Conservation (phyloP, 2,888 invertebrate genomes). For the Hipparchia semele region DNA sequence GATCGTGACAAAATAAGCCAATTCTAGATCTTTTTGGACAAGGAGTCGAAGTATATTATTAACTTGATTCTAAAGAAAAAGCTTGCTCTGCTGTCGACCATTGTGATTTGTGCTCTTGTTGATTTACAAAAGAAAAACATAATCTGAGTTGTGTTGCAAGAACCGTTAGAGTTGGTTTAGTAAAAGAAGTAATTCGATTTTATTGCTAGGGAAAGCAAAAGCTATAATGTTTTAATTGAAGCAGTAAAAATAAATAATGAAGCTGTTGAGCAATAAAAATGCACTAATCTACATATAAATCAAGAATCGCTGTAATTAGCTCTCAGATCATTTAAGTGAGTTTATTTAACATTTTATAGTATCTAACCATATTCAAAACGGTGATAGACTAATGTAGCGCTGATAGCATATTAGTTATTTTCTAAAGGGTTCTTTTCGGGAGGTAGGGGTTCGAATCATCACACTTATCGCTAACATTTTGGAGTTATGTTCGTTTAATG, state of each 20-base stretch:
- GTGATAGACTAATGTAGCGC: too few relatives aligned
- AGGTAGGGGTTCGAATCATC: too few relatives aligned
- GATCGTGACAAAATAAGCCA: too few relatives aligned
- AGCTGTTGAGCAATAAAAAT: not conserved
- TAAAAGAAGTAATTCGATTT: constrained; percentile 1
- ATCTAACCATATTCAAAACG: too few relatives aligned
- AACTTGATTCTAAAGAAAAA: not conserved
- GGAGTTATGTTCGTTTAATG: not conserved
- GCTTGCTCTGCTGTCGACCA: not conserved
- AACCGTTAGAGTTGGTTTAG: not conserved
- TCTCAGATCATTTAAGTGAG: too few relatives aligned
- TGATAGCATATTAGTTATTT: too few relatives aligned
- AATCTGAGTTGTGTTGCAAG: not conserved
- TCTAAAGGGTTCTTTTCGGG: too few relatives aligned
- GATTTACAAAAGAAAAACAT: not conserved
- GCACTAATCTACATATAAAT: not conserved
- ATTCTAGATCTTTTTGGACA: too few relatives aligned
- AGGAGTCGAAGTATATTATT: not conserved
- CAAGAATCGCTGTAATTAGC: not conserved
- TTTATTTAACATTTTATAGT: too few relatives aligned
- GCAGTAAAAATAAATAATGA: constrained; percentile 1
- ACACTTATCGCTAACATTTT: too few relatives aligned
- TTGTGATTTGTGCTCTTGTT: constrained; percentile 2
- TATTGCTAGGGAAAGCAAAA: constrained; percentile 1
- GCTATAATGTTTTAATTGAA: constrained; percentile 5